A percentile compares a stretch with the other conserved stretches of the same genome.
Conservation (phyloP, 2,797 vertebrate species). For the Coccyzus lansbergi region DNA sequence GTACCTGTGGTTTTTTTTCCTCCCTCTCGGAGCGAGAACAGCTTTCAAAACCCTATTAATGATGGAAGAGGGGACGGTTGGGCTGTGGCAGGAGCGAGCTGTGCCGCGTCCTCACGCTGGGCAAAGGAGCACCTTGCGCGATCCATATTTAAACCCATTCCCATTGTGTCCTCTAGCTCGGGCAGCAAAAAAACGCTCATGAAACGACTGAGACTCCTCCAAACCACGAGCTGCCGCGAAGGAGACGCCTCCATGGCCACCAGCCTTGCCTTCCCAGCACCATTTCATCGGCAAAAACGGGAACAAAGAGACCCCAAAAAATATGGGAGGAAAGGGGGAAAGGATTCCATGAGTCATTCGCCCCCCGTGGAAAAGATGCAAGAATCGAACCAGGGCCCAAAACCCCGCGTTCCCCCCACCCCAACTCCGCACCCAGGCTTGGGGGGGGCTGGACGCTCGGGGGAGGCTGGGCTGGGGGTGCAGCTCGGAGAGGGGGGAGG, state of each 20-base stretch:
- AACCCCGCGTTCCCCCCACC: background rate
- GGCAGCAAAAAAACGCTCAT: background rate
- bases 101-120: slow-evolving; percentile 2
- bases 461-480: background rate
- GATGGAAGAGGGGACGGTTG: background rate
- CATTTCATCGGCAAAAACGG: slow-evolving; percentile 50
- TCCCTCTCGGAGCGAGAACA: background rate
- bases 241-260: slow-evolving; percentile 42
- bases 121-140: slow-evolving; percentile 47
- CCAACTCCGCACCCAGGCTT: background rate
- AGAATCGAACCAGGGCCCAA: background rate
- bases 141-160: slow-evolving; percentile 33
- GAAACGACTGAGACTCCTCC: slow-evolving; percentile 2
- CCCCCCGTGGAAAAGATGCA: slow-evolving; percentile 1
- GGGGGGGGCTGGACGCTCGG: background rate
- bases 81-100: background rate
- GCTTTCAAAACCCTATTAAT: slow-evolving; percentile 18
- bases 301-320: slow-evolving; percentile 62
- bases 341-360: slow-evolving; percentile 63
- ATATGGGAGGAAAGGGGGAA: background rate
- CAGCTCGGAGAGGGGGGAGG: too few relatives aligned
- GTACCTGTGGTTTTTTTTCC: background rate
- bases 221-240: background rate
- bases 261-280: slow-evolving; percentile 21
- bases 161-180: slow-evolving; percentile 48